These are phyloP conservation scores for Ips typographus DNA, from an alignment of 1,140 invertebrate species.

Conservation along the genomic window DNA sequence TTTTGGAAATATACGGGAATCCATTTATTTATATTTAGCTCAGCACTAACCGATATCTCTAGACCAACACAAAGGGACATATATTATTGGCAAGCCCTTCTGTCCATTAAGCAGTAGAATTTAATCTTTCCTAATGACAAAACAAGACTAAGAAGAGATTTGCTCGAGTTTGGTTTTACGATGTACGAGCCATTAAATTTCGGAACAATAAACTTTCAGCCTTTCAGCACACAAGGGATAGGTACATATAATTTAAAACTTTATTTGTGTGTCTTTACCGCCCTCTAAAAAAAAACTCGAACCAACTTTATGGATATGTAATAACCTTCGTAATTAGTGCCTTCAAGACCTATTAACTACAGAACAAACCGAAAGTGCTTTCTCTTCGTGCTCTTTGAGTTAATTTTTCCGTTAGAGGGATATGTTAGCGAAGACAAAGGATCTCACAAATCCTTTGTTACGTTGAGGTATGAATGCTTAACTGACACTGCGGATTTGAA, in stretches of 20 bases:
- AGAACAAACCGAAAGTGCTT: no score
- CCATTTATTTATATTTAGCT: constrained; percentile 1
- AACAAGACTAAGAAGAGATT: constrained; percentile 34
- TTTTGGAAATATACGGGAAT: background rate
- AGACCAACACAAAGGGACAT: constrained; percentile 18
- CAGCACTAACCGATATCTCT: background rate
- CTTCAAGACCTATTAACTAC: no score
- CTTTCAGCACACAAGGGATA: constrained; percentile 21
- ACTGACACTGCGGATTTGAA: no score
- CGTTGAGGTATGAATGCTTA: no score
- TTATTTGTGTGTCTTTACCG: background rate
- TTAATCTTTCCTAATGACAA: constrained; percentile 34
- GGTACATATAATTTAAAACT: constrained; percentile 6
- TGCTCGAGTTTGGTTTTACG: constrained; percentile 32
- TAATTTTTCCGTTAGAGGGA: no score
- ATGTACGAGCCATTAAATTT: constrained; percentile 35
- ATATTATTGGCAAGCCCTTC: constrained; percentile 27
- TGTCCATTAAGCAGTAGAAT: constrained; percentile 24
- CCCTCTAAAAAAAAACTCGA: constrained; percentile 3
- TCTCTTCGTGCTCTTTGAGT: no score
- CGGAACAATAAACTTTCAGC: constrained; percentile 30
- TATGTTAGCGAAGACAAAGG: no score
- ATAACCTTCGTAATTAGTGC: no score
- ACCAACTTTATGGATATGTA: no score
- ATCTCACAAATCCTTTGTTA: no score